Base-by-base conservation (phyloP, 1,140 invertebrate genomes). In the Danaus melanippus region DNA sequence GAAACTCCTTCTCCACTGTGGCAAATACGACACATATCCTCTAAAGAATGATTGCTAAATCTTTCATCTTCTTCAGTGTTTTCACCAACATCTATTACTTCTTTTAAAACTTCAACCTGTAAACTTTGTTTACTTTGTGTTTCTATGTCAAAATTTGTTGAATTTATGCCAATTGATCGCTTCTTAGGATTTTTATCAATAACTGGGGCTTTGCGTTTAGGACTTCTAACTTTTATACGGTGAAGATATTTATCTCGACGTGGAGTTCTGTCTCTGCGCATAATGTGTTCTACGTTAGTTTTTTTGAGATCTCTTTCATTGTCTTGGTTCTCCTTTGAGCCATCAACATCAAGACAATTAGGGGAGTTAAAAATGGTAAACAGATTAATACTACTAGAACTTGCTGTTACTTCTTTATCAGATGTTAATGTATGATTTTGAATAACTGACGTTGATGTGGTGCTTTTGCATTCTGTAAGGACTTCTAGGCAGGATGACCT, bases 11-110 rank as follows among this genome's bases (percentile, higher is more conserved):
- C 82, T 2, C 78, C 80, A 15, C 84, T 75, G 44, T 87, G 84
- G 54, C 84, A 87, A 43, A 87, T 87, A 12, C 84, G 68, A 53
- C 82, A 86, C 79, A 87, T 85, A 47, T 75, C 73, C 17, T 77
- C 82, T 11, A 74, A 47, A 0, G 74, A 76, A 63, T 79, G 66
- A 53, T 60, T 68, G 43, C 71, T 80, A 8, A 49, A 41, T 45
- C 62, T 67, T 15, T 74, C 69, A 9, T 65, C 60, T 50, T 71
- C 69, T 39, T 71, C 63, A 8, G 58, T 56, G 40, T 46, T 53
- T 53, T 71, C 69, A 12, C 62, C 59, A 43, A 66, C 10, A 32
- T 61, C 62, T 1, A 50, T 47, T 9, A 42, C 46, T 52, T 60
- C 44, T 21, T 51, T 50, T 40, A 51, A 40, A 47, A 56, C 12